Conservation (phyloP, 2,113 vertebrate genomes). For the Psettodes erumei region DNA sequence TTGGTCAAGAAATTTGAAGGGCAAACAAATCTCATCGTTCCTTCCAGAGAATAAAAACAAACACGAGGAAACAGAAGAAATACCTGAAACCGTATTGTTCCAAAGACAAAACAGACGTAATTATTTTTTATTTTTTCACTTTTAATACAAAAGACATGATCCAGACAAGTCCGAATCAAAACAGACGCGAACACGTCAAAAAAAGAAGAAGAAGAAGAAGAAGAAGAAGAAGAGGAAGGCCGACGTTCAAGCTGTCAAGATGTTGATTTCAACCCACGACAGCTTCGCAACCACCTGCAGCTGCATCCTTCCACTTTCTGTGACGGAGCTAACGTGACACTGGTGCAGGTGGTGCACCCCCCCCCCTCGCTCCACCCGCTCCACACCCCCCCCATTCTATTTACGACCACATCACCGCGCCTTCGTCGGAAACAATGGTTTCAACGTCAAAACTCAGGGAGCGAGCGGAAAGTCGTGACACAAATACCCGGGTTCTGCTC, state of each 20-base stretch:
- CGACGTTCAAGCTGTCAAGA: conserved; percentile 62
- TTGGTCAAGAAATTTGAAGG: neutral
- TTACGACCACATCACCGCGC: conserved; percentile 40
- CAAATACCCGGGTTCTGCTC: no score
- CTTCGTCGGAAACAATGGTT: no score
- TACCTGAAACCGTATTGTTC: neutral
- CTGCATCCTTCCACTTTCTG: conserved; percentile 67
- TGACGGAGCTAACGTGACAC: conserved; percentile 60
- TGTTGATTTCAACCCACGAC: conserved; percentile 64
- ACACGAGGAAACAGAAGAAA: neutral
- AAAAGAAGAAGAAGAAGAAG: conserved; percentile 55
- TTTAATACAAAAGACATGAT: neutral
- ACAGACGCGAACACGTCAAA: conserved; percentile 11
- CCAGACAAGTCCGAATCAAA: conserved; percentile 20
- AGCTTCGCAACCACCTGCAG: conserved; percentile 70
- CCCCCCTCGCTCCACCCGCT: no score
- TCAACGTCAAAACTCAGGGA: no score
- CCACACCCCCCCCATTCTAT: conserved; percentile 9
- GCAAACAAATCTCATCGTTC: neutral
- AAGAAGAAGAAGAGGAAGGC: conserved; percentile 48
- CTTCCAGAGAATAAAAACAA: neutral
- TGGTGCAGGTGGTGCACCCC: conserved; percentile 63
- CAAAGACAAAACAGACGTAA: neutral
- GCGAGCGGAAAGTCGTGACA: no score
- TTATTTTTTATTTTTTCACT: neutral